These are phyloP conservation scores for Horisme vitalbata DNA, from an alignment of 2,888 invertebrate genomes.

Conservation along the genomic window DNA sequence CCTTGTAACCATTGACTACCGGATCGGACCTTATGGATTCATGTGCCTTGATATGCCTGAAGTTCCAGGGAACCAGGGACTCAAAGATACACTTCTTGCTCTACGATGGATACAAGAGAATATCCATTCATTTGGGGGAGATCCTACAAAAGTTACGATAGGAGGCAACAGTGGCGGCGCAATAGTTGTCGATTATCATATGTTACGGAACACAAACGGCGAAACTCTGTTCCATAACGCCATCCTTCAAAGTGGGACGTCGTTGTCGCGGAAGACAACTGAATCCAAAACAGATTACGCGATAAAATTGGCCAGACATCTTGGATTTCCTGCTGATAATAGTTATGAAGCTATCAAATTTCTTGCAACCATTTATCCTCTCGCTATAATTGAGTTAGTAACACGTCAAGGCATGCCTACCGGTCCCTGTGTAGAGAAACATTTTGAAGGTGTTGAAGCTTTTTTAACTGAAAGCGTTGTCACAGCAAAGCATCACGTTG, in stretches of 20 bases:
- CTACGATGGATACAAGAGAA: slow-evolving; percentile 46
- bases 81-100: slow-evolving; percentile 59
- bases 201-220: slow-evolving; percentile 35
- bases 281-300: slow-evolving; percentile 41
- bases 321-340: slow-evolving; percentile 45
- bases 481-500: slow-evolving; percentile 10
- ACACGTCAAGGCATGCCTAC: slow-evolving; percentile 32
- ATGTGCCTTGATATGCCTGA: slow-evolving; percentile 26
- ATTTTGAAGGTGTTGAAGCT: no score
- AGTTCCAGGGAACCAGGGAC: slow-evolving; percentile 60
- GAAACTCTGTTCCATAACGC: slow-evolving; percentile 52
- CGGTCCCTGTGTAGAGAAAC: slow-evolving; percentile 50
- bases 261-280: slow-evolving; percentile 31
- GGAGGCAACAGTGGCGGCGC: slow-evolving; percentile 60
- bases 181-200: slow-evolving; percentile 47
- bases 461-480: no score
- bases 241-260: slow-evolving; percentile 55
- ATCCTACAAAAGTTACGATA: slow-evolving; percentile 53
- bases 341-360: slow-evolving; percentile 46
- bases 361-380: slow-evolving; percentile 40
- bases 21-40: no score
- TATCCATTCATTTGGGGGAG: slow-evolving; percentile 59
- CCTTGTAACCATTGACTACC: no score
- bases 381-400: slow-evolving; percentile 42
- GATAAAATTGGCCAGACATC: slow-evolving; percentile 43